These are phyloP conservation scores for Dendrolimus kikuchii DNA, from an alignment of 1,140 invertebrate species.

Conservation along the genomic window DNA sequence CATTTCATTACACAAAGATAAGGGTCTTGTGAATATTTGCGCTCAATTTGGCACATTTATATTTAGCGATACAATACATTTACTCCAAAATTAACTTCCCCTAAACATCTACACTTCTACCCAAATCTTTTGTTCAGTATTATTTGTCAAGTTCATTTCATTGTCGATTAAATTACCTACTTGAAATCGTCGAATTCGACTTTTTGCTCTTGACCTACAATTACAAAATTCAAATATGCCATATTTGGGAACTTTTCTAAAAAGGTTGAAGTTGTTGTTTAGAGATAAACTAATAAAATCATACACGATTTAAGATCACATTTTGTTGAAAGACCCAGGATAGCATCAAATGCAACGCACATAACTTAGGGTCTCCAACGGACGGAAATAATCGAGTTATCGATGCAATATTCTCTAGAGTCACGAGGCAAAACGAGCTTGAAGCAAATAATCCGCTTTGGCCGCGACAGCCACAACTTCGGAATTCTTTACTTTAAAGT, in stretches of 20 bases:
- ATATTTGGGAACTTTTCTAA: too few relatives aligned
- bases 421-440: conserved; percentile 21
- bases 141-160: too few relatives aligned
- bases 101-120: too few relatives aligned
- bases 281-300: too few relatives aligned
- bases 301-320: not conserved
- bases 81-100: too few relatives aligned
- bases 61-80: conserved; percentile 16
- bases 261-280: too few relatives aligned
- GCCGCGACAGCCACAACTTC: conserved; percentile 35
- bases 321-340: conserved; percentile 4
- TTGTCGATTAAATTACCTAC: too few relatives aligned
- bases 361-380: conserved; percentile 4
- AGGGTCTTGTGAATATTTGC: conserved; percentile 42
- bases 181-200: too few relatives aligned
- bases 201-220: too few relatives aligned
- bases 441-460: conserved; percentile 38
- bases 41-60: conserved; percentile 32
- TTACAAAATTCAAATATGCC: too few relatives aligned
- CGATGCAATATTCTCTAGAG: conserved; percentile 27
- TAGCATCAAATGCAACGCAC: conserved; percentile 4
- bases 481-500: conserved; percentile 45
- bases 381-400: conserved; percentile 35
- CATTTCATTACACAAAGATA: conserved; percentile 46
- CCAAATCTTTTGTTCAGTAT: too few relatives aligned